Base-by-base conservation (phyloP, 2,888 invertebrate species). In the Sarcophaga variegata region DNA sequence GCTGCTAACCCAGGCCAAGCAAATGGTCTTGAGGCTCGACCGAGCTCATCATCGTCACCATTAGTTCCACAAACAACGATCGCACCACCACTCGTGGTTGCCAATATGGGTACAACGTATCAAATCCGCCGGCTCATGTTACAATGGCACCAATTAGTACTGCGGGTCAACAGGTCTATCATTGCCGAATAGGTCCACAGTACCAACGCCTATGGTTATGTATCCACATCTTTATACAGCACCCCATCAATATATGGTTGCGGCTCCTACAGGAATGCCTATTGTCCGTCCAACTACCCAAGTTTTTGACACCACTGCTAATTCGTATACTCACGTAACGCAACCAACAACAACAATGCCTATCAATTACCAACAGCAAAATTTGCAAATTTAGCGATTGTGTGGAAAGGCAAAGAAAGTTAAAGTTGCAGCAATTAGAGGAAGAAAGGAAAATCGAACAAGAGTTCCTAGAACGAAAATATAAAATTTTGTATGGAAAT, bases 31-130 rank as follows among this genome's bases (percentile, higher is more conserved):
- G n/a, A n/a, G n/a, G n/a, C n/a, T n/a, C n/a, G n/a, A n/a, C n/a
- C n/a, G n/a, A n/a, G n/a, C 45, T 79, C 78, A 66, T 80, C 66
- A 59, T 81, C 81, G 45, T 81, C 81, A 59, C 80, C 80, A 59
- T 10, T 72, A 27, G 1, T 59, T 22, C 12, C 22, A 71, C 12
- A 47, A 67, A 54, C 72, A 64, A 64, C n/a, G 11, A 17, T 47
- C 12, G 12, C 59, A 74, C 17, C 66, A n/a, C 1, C 47, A 20
- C n/a, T 60, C 5, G 45, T 22, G 8, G 12, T 72, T 4, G 22
- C 49, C 10, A 22, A 49, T 22, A 59, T 11, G 17, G 20, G 12
- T 62, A 62, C 20, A 62, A 62, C 10, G 5, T 20, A n/a, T n/a
- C n/a, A 62, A n/a, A 10, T 12, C 49, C 12, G 14, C 14, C 11